phyloP scores from a whole-genome alignment of 2,797 vertebrate genomes.

The Gallinago stenura region DNA sequence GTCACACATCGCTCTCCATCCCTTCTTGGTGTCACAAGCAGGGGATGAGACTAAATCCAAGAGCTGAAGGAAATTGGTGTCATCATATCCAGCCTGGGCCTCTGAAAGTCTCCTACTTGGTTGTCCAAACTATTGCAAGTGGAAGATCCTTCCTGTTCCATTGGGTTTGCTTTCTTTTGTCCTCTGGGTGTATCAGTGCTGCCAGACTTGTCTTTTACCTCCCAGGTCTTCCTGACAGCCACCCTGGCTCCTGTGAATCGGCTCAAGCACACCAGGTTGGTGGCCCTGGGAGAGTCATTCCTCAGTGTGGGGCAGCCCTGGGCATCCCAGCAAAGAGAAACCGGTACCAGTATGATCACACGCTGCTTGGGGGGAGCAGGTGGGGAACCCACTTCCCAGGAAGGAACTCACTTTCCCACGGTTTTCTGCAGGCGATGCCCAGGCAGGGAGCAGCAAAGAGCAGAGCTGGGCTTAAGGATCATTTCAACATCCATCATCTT shows the following conservation, averaged over 20 bases:
- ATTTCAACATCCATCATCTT: neutral
- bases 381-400: neutral
- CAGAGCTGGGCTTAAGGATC: neutral
- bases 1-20: neutral
- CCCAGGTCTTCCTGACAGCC: neutral
- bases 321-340: neutral
- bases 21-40: neutral
- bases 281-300: neutral
- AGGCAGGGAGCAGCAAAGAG: neutral
- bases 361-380: fast-evolving
- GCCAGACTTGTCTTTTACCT: neutral
- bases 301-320: neutral
- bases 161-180: neutral
- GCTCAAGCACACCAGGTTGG: neutral
- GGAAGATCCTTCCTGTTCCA: neutral
- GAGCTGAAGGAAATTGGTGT: neutral
- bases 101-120: neutral
- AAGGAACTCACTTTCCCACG: neutral
- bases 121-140: neutral
- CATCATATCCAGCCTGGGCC: neutral
- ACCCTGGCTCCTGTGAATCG: neutral
- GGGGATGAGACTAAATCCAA: neutral
- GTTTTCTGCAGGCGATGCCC: neutral
- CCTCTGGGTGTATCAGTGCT: neutral
- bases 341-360: too few species aligned